A percentile compares a stretch with the other conserved stretches of the same genome.
phyloP scores from a whole-genome alignment of 2,888 invertebrate genomes.

The Sphaerophoria rueppellii region DNA sequence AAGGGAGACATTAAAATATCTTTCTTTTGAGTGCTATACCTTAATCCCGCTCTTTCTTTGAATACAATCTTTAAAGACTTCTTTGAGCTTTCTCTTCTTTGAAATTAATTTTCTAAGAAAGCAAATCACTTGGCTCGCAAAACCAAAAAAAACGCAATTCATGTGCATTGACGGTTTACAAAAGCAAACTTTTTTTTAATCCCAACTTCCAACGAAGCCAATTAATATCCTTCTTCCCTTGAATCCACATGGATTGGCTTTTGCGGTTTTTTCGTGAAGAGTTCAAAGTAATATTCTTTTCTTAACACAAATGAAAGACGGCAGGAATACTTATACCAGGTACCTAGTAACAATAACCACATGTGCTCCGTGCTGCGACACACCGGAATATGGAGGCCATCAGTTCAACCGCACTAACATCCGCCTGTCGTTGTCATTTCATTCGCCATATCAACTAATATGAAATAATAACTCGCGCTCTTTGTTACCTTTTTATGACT shows the following conservation, averaged over 20 bases:
- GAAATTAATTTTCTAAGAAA: too few relatives aligned
- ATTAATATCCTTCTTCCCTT: constrained; percentile 65
- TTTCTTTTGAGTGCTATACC: too few relatives aligned
- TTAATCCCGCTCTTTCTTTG: too few relatives aligned
- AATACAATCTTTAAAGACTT: too few relatives aligned
- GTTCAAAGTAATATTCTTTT: constrained; percentile 39
- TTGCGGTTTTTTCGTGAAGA: constrained; percentile 50
- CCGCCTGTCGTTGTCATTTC: constrained; percentile 44
- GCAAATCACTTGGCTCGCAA: neutral
- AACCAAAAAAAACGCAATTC: neutral
- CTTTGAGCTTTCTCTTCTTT: too few relatives aligned
- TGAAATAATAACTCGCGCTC: constrained; percentile 33
- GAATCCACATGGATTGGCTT: constrained; percentile 58
- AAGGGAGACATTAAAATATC: too few relatives aligned
- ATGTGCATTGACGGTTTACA: constrained; percentile 39
- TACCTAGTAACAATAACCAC: constrained; percentile 14
- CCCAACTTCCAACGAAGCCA: constrained; percentile 57
- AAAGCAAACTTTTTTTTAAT: neutral
- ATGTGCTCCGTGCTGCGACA: constrained; percentile 49
- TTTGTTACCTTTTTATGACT: constrained; percentile 20
- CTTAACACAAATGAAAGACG: constrained; percentile 55
- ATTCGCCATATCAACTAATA: constrained; percentile 35
- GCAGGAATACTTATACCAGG: constrained; percentile 28
- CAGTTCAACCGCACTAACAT: constrained; percentile 61
- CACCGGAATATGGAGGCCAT: constrained; percentile 58